phyloP scores from a whole-genome alignment of 2,797 vertebrate genomes.

The Onychomys leucogaster region DNA sequence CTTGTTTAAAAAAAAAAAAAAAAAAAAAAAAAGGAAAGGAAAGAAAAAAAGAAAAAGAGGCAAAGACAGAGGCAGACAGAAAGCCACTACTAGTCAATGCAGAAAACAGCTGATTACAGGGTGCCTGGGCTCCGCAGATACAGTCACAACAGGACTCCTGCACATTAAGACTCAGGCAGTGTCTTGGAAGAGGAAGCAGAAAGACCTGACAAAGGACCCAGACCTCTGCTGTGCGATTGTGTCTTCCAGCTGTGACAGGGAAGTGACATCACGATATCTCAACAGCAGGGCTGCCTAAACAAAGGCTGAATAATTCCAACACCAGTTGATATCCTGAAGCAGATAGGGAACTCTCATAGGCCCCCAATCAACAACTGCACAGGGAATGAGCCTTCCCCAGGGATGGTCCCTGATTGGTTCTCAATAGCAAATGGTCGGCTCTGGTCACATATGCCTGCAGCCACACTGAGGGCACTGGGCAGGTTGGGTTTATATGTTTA shows the following conservation, averaged over 20 bases:
- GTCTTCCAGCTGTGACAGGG: not conserved
- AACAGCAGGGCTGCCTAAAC: not conserved
- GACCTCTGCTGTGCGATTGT: not conserved
- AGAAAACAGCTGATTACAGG: not conserved
- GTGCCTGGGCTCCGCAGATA: not conserved
- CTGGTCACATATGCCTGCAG: not conserved
- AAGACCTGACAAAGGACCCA: not conserved
- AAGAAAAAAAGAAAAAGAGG: not conserved
- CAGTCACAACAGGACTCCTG: not conserved
- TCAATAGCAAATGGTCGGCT: not conserved
- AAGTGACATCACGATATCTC: not conserved
- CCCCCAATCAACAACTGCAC: not conserved
- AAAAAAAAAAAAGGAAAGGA: not conserved
- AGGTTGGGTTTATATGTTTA: not conserved
- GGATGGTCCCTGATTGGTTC: not conserved
- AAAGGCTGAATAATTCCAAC: not conserved
- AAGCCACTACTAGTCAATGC: not conserved
- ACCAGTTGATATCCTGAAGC: not conserved
- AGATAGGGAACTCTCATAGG: not conserved
- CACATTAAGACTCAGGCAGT: not conserved
- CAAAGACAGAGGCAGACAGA: not conserved
- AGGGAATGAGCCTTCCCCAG: too few species aligned
- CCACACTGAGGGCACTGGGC: accelerated
- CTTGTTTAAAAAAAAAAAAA: not conserved
- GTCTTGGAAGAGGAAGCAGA: not conserved